These are phyloP conservation scores for Papilio protenor DNA, from an alignment of 2,888 invertebrate genomes.

Conservation along the genomic window DNA sequence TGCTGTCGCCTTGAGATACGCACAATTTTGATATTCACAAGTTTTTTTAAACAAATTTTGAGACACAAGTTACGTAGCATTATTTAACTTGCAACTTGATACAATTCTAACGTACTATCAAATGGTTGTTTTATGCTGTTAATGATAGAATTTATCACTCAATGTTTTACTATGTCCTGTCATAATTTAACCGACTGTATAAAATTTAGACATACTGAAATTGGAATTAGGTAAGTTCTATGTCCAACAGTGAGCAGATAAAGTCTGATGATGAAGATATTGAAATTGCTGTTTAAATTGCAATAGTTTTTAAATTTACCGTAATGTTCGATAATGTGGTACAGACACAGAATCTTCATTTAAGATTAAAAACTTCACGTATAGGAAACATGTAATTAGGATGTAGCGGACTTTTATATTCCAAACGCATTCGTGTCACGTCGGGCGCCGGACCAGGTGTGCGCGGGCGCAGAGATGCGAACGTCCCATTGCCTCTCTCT, in stretches of 20 bases:
- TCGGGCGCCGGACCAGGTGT: slow-evolving; percentile 44
- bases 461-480: slow-evolving; percentile 42
- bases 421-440: slow-evolving; percentile 6
- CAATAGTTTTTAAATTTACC: neutral
- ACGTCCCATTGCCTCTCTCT: slow-evolving; percentile 42
- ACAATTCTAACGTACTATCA: neutral
- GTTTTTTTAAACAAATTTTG: neutral
- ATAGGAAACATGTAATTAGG: slow-evolving; percentile 2
- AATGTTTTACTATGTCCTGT: too few relatives aligned
- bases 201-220: too few relatives aligned
- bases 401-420: slow-evolving; percentile 15
- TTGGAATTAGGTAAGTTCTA: too few relatives aligned
- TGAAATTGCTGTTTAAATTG: neutral
- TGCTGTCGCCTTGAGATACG: slow-evolving; percentile 12
- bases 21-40: slow-evolving; percentile 9
- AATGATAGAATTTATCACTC: too few relatives aligned
- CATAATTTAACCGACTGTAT: too few relatives aligned
- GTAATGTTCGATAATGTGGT: neutral
- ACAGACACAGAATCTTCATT: neutral
- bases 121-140: too few relatives aligned
- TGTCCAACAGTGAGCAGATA: too few relatives aligned
- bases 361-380: neutral
- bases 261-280: too few relatives aligned
- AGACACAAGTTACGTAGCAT: neutral
- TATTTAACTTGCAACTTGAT: neutral